Conservation (phyloP, 2,888 invertebrate species). For the Gari tellinella region DNA sequence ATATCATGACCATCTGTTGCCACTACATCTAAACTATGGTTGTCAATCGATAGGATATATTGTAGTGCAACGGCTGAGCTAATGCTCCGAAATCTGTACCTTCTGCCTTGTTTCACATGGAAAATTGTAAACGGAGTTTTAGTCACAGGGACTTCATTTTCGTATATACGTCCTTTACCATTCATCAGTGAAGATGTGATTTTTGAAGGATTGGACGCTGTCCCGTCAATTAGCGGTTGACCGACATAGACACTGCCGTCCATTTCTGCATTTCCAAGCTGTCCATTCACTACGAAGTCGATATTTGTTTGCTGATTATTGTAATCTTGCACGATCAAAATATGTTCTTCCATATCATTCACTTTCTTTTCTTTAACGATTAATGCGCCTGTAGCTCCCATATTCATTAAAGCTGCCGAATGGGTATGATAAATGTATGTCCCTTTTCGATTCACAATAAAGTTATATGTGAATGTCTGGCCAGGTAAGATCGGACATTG, state of each 20-base stretch:
- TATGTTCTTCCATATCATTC: slow-evolving; percentile 27
- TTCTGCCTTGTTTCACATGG: slow-evolving; percentile 33
- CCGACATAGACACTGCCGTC: slow-evolving; percentile 2
- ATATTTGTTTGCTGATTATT: slow-evolving; percentile 38
- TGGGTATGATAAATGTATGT: slow-evolving; percentile 70
- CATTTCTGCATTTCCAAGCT: slow-evolving; percentile 1
- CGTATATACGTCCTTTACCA: slow-evolving; percentile 62
- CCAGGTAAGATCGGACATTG: slow-evolving; percentile 73
- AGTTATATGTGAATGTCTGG: slow-evolving; percentile 64
- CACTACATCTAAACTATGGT: slow-evolving; percentile 65
- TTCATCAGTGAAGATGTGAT: slow-evolving; percentile 64
- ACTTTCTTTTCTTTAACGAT: slow-evolving; percentile 50
- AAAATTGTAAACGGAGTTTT: slow-evolving; percentile 56
- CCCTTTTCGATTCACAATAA: slow-evolving; percentile 54
- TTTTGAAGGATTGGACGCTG: slow-evolving; percentile 16
- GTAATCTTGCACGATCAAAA: slow-evolving; percentile 58
- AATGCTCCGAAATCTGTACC: slow-evolving; percentile 70
- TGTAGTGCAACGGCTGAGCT: slow-evolving; percentile 64
- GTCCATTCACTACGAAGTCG: not conserved
- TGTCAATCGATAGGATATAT: slow-evolving; percentile 70
- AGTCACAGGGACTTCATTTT: slow-evolving; percentile 21
- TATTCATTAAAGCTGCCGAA: slow-evolving; percentile 48
- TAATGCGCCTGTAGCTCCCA: slow-evolving; percentile 62
- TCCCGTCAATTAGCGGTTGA: slow-evolving; percentile 16
- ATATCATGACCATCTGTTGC: slow-evolving; percentile 70